Base-by-base conservation (phyloP, 2,888 invertebrate genomes). In the Phalangium opilio region DNA sequence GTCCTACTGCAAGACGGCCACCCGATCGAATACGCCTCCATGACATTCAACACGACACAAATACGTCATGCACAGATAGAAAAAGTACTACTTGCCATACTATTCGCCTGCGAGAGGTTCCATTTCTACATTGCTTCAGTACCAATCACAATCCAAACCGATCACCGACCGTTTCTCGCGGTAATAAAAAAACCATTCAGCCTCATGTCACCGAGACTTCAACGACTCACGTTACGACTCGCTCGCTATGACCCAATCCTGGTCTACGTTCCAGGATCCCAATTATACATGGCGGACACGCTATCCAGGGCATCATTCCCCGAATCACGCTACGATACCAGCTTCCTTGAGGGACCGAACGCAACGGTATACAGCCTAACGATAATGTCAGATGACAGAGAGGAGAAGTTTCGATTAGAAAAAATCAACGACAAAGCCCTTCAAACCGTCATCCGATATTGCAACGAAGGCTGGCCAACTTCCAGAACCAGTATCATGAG, bases 151-250 rank as follows among this genome's bases (percentile, higher is more conserved):
- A 44, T 65, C 2, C 55, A 59, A 52, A 67, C 65, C 0, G 64
- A 67, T 49, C 64, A 66, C 54, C 63, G 63, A 49, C 65, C 64
- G 1, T 50, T 65, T 4, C 44, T 64, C 2, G 50, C 61, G 15
- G 47, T 67, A 3, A 42, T 67, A 55, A 60, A 2, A n/a, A 65
- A 65, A 50, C 50, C 58, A 4, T 46, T 65, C 7, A 58, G 57
- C 27, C 61, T 62, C 10, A 49, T 67, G 4, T 59, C 64, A 2
- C 60, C 64, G 3, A 49, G 64, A 43, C 45, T 67, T 12, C 64
- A 66, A 49, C 42, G 63, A 34, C 58, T 67, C 17, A 50, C 62
- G 39, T 54, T 64, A 48, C 19, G 44, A 5, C 32, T 48, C 2
- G 35, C 41, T 4, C 34, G 40, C 5, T 48, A 48, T 40, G 32